Evolutionary conservation across 2,113 vertebrate genomes (phyloP), one percentile per base, ranked within the genome.

Genomic region (Vimba vimba): DNA sequence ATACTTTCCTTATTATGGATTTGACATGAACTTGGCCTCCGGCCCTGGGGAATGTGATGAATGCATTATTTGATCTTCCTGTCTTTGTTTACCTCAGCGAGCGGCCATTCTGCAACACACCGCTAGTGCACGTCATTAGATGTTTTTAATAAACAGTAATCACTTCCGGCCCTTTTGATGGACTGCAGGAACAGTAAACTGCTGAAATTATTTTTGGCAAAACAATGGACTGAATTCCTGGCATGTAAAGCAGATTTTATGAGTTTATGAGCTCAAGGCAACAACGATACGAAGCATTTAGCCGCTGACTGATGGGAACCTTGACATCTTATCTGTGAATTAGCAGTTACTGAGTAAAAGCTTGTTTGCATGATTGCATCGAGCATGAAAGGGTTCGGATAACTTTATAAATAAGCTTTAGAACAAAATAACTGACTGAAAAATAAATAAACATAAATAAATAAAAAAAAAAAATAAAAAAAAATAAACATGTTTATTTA

Each of bases 1-100:
- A 95, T 96, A 97, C 96, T 96, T 95, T 95, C 94, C 95, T 96
- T 96, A 96, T 97, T 97, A 97, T 95, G 95, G 94, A 95, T 97
- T 96, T 97, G 97, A 98, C 97, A 97, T 96, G 96, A 96, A 95
- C 95, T 97, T 99, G 97, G 97, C 96, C 92, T 88, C 80, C 62
- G 88, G 96, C 97, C 95, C 93, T 82, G 92, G 94, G 94, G 94
- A 96, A 96, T 95, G 97, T 97, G 96, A 97, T 96, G 96, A 95
- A 97, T 97, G 97, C 96, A 97, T 97, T 97, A 98, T 99, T 96
- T 95, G 92, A 94, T 95, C 96, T 99, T 99, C 98, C 98, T 97
- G 97, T 95, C 94, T 98, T 99, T 99, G 97, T 99, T 97, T 95
- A 93, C 95, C 96, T 96, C 96, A 93, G 89, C 92, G 88, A 86